These are phyloP conservation scores for Leptocoma aspasia DNA, from an alignment of 2,113 vertebrate genomes.

Conservation along the genomic window DNA sequence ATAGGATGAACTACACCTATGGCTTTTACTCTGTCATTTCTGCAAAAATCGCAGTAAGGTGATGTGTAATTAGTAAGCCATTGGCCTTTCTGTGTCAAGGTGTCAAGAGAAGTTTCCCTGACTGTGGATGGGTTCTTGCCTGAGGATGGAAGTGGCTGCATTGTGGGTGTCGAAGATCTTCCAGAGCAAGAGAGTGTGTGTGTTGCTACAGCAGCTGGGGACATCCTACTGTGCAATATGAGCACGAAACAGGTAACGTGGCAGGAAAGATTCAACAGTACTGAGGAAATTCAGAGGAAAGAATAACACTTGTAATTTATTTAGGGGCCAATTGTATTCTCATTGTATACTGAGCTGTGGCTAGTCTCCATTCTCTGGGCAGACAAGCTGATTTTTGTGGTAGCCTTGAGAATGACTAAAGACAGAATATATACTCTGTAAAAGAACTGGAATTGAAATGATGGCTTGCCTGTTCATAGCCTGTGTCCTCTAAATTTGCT, in stretches of 20 bases:
- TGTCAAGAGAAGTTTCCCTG: conserved; percentile 79
- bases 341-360: neutral
- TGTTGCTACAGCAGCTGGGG: conserved; percentile 86
- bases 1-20: neutral
- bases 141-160: conserved; percentile 80
- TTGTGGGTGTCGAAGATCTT: conserved; percentile 87
- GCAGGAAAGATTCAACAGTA: neutral
- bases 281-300: neutral
- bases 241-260: conserved; percentile 77
- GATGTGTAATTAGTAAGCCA: neutral
- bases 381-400: neutral
- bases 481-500: neutral
- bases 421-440: neutral
- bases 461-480: neutral
- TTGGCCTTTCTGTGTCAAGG: conserved; percentile 63
- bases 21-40: neutral
- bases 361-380: neutral
- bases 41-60: neutral
- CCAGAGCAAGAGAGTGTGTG: conserved; percentile 87
- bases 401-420: neutral
- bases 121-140: conserved; percentile 80
- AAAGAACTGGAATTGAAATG: neutral
- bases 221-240: conserved; percentile 86
- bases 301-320: neutral
- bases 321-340: neutral